Percentiles rank a stretch among this genome's conserved stretches.
Evolutionary conservation across 2,113 vertebrate species (phyloP).

Genomic region (Geococcyx californianus): DNA sequence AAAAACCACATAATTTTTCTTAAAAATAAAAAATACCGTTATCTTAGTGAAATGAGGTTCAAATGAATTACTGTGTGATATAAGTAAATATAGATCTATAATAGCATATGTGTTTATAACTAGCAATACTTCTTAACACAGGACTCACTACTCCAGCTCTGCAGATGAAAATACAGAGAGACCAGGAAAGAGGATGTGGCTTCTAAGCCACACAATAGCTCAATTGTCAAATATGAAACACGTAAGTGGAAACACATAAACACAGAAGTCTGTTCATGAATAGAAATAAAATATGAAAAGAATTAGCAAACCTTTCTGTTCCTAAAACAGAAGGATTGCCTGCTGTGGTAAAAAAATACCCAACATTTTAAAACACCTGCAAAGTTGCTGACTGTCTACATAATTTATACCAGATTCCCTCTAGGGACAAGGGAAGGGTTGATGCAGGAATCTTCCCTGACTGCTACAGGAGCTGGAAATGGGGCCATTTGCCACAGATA

Average conservation of each 20-base stretch:
- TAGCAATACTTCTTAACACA: not conserved
- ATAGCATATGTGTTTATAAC: not conserved
- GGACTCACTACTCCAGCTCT: not conserved
- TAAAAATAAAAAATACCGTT: not conserved
- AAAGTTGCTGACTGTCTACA: not conserved
- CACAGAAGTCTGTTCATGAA: not conserved
- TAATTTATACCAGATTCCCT: conserved; percentile 4
- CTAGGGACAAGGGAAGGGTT: not conserved
- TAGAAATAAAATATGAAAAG: not conserved
- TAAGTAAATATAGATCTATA: not conserved
- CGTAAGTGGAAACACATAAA: not conserved
- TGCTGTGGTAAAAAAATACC: not conserved
- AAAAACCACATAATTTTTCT: not conserved
- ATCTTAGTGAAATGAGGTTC: not conserved
- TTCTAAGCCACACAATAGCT: conserved; percentile 46
- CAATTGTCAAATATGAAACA: conserved; percentile 20
- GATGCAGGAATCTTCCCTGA: not conserved
- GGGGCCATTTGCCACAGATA: not conserved
- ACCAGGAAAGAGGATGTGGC: conserved; percentile 36
- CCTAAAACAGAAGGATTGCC: not conserved
- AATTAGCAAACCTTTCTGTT: not conserved
- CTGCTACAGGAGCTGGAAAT: conserved; percentile 1
- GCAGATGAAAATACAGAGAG: not conserved
- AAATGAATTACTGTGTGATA: not conserved
- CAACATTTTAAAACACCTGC: not conserved